These are phyloP conservation scores for Drosophila macrospina DNA, from an alignment of 2,888 invertebrate genomes.

Conservation along the genomic window DNA sequence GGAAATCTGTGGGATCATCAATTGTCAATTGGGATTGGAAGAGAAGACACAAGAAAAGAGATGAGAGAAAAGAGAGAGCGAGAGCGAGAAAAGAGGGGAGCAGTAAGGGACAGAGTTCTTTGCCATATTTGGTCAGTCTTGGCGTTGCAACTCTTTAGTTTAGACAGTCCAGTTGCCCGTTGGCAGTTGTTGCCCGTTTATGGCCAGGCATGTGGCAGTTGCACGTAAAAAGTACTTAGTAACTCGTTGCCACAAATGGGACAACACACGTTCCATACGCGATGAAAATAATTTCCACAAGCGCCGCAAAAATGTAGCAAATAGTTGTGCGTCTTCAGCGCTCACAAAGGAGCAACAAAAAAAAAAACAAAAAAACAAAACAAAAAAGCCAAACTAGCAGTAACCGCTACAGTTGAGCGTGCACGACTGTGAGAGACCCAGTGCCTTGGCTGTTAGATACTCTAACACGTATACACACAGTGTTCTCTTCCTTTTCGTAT, in stretches of 20 bases:
- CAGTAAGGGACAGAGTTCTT: slow-evolving; percentile 1
- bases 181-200: slow-evolving; percentile 33
- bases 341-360: background rate
- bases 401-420: too few species aligned
- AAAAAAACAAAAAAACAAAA: background rate
- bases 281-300: slow-evolving; percentile 60
- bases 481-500: too few species aligned
- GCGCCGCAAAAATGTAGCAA: slow-evolving; percentile 54
- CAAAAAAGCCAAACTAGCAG: background rate
- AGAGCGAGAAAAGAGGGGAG: background rate
- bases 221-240: slow-evolving; percentile 42
- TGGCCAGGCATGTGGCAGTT: slow-evolving; percentile 50
- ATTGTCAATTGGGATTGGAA: background rate
- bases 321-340: slow-evolving; percentile 44
- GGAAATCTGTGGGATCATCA: slow-evolving; percentile 15
- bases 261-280: slow-evolving; percentile 56
- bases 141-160: slow-evolving; percentile 19
- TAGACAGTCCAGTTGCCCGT: slow-evolving; percentile 11
- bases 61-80: background rate
- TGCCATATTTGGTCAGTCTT: slow-evolving; percentile 40
- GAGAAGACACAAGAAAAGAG: too few species aligned
- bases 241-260: slow-evolving; percentile 64
- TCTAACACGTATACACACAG: too few species aligned
- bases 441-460: too few species aligned
- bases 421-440: too few species aligned